These are phyloP conservation scores for Drosophila bifasciata DNA, from an alignment of 1,140 invertebrate species.

Conservation along the genomic window DNA sequence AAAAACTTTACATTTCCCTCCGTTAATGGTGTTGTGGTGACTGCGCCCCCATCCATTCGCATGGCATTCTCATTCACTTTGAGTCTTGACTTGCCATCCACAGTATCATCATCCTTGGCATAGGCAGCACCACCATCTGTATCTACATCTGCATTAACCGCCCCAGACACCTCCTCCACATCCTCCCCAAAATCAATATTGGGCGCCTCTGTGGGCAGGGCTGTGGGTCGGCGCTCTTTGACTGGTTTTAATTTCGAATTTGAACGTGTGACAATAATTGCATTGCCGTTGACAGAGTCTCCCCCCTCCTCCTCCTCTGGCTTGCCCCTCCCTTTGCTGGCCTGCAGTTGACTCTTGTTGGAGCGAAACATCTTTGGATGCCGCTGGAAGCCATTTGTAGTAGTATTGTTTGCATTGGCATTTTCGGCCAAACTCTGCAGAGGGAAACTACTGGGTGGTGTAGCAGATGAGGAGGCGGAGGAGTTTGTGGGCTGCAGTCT, in stretches of 20 bases:
- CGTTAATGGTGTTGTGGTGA: constrained; percentile 32
- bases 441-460: constrained; percentile 3
- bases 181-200: constrained; percentile 39
- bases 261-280: constrained; percentile 73
- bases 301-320: not conserved
- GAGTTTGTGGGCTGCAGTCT: constrained; percentile 40
- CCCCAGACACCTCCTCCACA: constrained; percentile 1
- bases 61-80: constrained; percentile 76
- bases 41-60: constrained; percentile 70
- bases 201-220: constrained; percentile 71
- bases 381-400: not conserved
- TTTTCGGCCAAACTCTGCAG: constrained; percentile 53
- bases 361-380: constrained; percentile 50
- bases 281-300: constrained; percentile 52
- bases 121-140: constrained; percentile 4
- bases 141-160: constrained; percentile 17
- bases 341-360: constrained; percentile 40
- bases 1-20: constrained; percentile 76
- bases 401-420: constrained; percentile 38
- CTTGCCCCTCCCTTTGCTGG: constrained; percentile 3
- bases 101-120: constrained; percentile 6
- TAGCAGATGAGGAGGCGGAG: constrained; percentile 17
- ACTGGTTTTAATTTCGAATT: constrained; percentile 79
- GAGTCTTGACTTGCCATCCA: constrained; percentile 62
- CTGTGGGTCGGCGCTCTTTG: constrained; percentile 77